Evolutionary conservation across 2,888 invertebrate species (phyloP), one percentile per base, ranked within the genome.

Genomic region (Gortyna flavago): DNA sequence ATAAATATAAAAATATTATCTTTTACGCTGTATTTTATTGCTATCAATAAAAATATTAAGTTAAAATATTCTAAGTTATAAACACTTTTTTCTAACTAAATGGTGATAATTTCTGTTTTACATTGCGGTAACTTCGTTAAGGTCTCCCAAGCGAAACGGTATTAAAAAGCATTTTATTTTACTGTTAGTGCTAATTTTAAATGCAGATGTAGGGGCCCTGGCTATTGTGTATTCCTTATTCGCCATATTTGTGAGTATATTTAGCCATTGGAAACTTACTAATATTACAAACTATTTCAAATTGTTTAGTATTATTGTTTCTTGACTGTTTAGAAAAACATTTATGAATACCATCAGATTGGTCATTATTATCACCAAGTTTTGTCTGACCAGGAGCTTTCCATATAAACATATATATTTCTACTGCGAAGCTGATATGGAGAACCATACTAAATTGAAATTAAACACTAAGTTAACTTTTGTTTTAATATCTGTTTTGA

Each of bases 61-160:
- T 70, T 41, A 64, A 83, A 78, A 72, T 85, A 84, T 84, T 83
- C 86, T 79, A 48, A 78, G 72, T 72, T 79, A 83, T 79, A 75
- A 85, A 84, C 75, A 79, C 75, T 85, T 84, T 84, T 85, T 85
- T 83, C 35, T 67, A 64, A 64, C 48, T 77, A 84, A 84, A 85
- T 75, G 75, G 72, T 86, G 84, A 85, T 80, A 86, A 80, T 77
- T 83, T 77, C 74, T 80, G 48, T 78, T 57, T 44, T 61, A 70
- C 71, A 71, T 61, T 62, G 77, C 67, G n/a, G 72, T 78, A 81
- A 85, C 72, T 69, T 62, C 72, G 75, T 68, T 67, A 66, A 41
- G 64, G 41, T 74, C 69, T 32, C 0, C 67, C 44, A 76, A 75
- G 83, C 75, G 77, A 41, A 59, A 79, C 80, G 75, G 61, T 48